Conservation (phyloP, 2,113 vertebrate species). For the Amia ocellicauda region DNA sequence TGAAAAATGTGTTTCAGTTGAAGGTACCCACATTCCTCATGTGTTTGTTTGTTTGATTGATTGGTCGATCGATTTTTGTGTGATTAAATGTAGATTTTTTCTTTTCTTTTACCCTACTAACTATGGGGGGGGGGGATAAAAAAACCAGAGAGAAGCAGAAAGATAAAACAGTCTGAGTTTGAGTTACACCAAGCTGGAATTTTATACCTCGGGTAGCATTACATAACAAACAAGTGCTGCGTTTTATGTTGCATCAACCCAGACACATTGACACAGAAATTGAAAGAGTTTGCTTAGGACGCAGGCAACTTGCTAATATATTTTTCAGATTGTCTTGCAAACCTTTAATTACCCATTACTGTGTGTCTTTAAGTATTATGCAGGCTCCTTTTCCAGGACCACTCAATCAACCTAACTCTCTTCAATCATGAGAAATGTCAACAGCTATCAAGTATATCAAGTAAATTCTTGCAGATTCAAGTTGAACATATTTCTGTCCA, state of each 20-base stretch:
- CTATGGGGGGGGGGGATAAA: too few relatives aligned
- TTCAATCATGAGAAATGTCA: neutral
- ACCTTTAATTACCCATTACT: conserved; percentile 8
- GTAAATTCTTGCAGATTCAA: neutral
- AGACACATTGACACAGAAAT: conserved; percentile 51
- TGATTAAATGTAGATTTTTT: too few relatives aligned
- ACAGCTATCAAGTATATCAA: neutral
- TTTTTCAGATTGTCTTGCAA: conserved; percentile 36
- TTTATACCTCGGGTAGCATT: conserved; percentile 36
- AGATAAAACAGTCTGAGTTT: neutral
- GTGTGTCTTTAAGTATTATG: neutral
- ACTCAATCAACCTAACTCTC: neutral
- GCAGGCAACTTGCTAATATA: conserved; percentile 39
- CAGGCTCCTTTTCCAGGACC: neutral
- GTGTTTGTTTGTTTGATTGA: too few relatives aligned
- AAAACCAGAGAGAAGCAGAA: neutral
- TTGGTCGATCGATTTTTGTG: too few relatives aligned
- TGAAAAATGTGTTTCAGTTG: too few relatives aligned
- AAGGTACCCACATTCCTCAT: too few relatives aligned
- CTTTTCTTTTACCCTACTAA: too few relatives aligned
- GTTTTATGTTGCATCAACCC: conserved; percentile 58
- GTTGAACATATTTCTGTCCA: too few relatives aligned
- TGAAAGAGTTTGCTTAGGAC: conserved; percentile 31
- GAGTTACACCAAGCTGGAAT: neutral
- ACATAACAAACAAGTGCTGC: conserved; percentile 65